Evolutionary conservation across 2,113 vertebrate species (phyloP), one percentile per base, ranked within the genome.

Genomic region (Elaphurus davidianus): DNA sequence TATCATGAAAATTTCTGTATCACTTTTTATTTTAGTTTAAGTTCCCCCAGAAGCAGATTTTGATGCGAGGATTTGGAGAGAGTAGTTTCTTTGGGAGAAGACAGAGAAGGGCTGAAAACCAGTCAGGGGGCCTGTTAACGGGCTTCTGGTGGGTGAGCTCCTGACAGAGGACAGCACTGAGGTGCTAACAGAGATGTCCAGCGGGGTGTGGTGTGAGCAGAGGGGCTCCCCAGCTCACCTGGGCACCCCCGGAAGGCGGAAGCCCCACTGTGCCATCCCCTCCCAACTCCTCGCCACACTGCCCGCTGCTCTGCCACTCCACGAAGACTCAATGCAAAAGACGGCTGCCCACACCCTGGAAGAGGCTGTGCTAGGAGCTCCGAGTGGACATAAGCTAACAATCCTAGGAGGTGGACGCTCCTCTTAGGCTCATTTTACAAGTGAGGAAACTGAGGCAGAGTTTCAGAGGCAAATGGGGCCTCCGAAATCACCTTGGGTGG

Each of bases 131-230:
- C 57, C 62, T 2, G 7, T 14, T 85, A 36, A 64, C 1, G 8
- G 16, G 83, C 47, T 83, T 74, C 50, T 0, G 0, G 23, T 6
- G 1, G 50, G 40, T 25, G 12, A 12, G 54, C 14, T 47, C 47
- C 78, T 19, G 47, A 59, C n/a, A 12, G 3, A 9, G 23, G 45
- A 52, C 19, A 27, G 45, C 11, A 30, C 60, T 11, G 4, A 33
- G 16, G 43, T 4, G 4, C 7, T 7, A 16, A 17, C 0, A 4
- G 57, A 27, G 13, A n/a, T 9, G 40, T 25, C 55, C 13, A 1
- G 6, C 6, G 33, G n/a, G 33, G 5, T 21, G 2, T 9, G 76
- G 28, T 7, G 7, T 45, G 54, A n/a, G 17, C 71, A 27, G 43
- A 54, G 67, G 71, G 52, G 3, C 6, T 1, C 27, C 33, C 45